Conservation (phyloP, 2,797 vertebrate genomes). For the Buphagus erythrorhynchus region DNA sequence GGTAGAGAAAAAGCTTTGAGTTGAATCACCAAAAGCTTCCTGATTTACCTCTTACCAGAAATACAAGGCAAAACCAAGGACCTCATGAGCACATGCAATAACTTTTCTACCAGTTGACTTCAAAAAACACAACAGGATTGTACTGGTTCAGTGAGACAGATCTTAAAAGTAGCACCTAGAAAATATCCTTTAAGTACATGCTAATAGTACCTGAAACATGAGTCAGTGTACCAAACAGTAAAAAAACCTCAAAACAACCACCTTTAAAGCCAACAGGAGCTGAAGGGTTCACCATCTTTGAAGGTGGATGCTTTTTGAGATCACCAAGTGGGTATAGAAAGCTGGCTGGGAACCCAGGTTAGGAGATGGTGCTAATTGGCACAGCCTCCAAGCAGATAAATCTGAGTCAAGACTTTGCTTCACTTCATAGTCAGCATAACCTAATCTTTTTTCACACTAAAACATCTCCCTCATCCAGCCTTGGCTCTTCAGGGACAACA, state of each 20-base stretch:
- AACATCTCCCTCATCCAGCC: background rate
- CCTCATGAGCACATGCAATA: background rate
- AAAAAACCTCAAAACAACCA: background rate
- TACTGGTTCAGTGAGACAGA: background rate
- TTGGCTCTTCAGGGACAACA: background rate
- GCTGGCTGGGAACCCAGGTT: background rate
- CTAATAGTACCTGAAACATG: background rate
- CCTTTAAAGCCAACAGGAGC: background rate
- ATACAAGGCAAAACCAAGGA: background rate
- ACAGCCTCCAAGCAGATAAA: background rate
- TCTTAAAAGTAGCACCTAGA: background rate
- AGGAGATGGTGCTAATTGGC: background rate
- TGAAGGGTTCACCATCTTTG: background rate
- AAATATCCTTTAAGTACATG: background rate
- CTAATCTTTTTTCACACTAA: background rate
- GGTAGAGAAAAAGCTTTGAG: background rate
- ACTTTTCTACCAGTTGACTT: background rate
- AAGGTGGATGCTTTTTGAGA: background rate
- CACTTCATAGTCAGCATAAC: background rate
- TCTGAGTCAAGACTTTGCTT: background rate
- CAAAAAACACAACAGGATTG: background rate
- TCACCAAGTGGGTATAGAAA: accelerated
- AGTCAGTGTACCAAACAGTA: background rate
- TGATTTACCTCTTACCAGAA: background rate
- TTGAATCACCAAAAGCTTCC: background rate